Base-by-base conservation (phyloP, 2,797 vertebrate genomes). In the Amniataba percoides region DNA sequence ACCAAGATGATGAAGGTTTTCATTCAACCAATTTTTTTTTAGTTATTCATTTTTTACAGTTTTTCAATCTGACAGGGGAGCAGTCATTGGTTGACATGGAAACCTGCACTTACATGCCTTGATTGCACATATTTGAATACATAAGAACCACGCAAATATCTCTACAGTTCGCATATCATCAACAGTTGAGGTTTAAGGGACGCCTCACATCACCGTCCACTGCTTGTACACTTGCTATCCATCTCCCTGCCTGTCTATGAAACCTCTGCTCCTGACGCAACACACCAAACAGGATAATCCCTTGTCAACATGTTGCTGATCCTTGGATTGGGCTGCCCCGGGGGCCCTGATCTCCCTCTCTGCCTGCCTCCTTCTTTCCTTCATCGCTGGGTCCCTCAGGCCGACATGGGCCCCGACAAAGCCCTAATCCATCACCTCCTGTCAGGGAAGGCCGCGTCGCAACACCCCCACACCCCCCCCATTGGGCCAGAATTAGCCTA, bases 271-370 rank as follows among this genome's bases (percentile, higher is more conserved):
- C 89, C 87, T 81, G 81, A 91, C 93, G 94, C 91, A 89, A 94
- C 87, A 92, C 93, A 92, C 89, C 94, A 96, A 95, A 95, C 82
- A 81, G 94, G 94, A 96, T 96, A 96, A 96, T 94, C 93, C 89
- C 90, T 93, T 92, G 94, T 90, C 94, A 90, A 96, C 94, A 95
- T 93, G 92, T 90, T 83, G 79, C 95, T 96, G 95, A 96, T 94
- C 95, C 85, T 58, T 14, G 74, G 91, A 92, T 88, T 88, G 92
- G 93, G 93, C 91, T 89, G 80, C 82, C 87, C 91, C 88, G 27
- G 43, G 43, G 77, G 71, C 87, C 88, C 84, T 89, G 1, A 49
- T 89, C 91, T 74, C 83, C 82, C 71, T n/a, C 86, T 83, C 88
- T 81, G 75, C 76, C 74, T 87, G 68, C 78, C 83, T 89, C 87